Conservation (phyloP, 2,113 vertebrate species). For the Anhinga rufa region DNA sequence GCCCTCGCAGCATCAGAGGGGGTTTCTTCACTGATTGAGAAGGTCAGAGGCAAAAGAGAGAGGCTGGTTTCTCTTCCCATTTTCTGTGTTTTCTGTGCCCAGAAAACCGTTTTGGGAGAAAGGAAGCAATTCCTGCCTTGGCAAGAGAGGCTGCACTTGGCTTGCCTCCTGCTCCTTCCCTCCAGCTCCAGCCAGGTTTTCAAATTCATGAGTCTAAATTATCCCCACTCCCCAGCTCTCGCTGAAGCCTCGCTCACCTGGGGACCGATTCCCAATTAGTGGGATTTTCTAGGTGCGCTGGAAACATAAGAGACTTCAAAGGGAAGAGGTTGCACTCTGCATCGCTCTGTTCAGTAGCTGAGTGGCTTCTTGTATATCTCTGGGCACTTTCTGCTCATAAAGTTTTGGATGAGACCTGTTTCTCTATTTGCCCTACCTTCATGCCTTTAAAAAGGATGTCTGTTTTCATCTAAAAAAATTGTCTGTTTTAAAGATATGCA, state of each 20-base stretch:
- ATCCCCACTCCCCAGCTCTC: not conserved
- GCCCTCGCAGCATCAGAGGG: not conserved
- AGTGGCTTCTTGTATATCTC: not conserved
- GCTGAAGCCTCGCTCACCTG: not conserved
- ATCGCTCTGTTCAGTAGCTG: not conserved
- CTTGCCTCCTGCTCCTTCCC: not conserved
- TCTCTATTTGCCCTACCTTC: not conserved
- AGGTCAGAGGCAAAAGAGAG: not conserved
- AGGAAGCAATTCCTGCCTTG: not conserved
- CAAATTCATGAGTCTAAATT: not conserved
- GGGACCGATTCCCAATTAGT: not conserved
- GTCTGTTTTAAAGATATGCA: fast-evolving
- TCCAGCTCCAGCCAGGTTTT: not conserved
- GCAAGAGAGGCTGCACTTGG: not conserved
- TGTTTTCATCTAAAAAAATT: not conserved
- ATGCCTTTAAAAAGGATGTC: not conserved
- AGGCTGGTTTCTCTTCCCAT: not conserved
- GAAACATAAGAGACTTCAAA: not conserved
- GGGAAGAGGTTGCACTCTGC: not conserved
- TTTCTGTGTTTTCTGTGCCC: not conserved
- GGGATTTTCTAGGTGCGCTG: not conserved
- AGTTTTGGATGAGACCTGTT: not conserved
- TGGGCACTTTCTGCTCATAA: not conserved
- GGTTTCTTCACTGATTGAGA: not conserved
- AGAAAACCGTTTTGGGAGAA: not conserved